Evolutionary conservation across 2,797 vertebrate species (phyloP).

Genomic region (Helostoma temminkii): DNA sequence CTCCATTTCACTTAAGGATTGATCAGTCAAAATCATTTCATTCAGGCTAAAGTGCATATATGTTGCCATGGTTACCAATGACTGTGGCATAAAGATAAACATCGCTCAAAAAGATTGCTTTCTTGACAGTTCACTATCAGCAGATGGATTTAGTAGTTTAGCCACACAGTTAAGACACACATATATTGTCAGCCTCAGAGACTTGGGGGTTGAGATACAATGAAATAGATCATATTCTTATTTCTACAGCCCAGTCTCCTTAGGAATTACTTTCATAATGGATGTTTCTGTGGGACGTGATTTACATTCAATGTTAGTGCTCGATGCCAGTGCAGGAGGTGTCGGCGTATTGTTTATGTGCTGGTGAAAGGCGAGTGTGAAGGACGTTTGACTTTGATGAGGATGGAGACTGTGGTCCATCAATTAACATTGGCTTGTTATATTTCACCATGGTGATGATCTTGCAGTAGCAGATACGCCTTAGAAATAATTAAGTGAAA

Average conservation of each 20-base stretch:
- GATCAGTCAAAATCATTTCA: not conserved
- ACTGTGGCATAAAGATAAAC: not conserved
- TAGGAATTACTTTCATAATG: slow-evolving; percentile 5
- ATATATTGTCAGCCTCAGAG: slow-evolving; percentile 1
- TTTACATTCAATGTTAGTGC: not conserved
- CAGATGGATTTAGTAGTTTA: not conserved
- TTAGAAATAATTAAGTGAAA: not conserved
- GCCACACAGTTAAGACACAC: not conserved
- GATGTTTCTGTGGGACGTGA: slow-evolving; percentile 1
- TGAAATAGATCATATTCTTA: not conserved
- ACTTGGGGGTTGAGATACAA: not conserved
- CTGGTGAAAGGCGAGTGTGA: not conserved
- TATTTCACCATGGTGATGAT: not conserved
- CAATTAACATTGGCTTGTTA: not conserved
- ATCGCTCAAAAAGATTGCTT: not conserved
- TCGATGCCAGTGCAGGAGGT: not conserved
- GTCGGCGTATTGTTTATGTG: not conserved
- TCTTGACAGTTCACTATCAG: too few species aligned
- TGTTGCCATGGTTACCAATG: not conserved
- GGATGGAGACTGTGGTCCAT: not conserved
- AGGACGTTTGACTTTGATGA: not conserved
- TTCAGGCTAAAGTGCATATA: not conserved
- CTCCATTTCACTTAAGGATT: not conserved
- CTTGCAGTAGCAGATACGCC: not conserved
- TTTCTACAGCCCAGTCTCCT: not conserved